Evolutionary conservation across 2,888 invertebrate species (phyloP).

Genomic region (Aleiodes leptofemur): DNA sequence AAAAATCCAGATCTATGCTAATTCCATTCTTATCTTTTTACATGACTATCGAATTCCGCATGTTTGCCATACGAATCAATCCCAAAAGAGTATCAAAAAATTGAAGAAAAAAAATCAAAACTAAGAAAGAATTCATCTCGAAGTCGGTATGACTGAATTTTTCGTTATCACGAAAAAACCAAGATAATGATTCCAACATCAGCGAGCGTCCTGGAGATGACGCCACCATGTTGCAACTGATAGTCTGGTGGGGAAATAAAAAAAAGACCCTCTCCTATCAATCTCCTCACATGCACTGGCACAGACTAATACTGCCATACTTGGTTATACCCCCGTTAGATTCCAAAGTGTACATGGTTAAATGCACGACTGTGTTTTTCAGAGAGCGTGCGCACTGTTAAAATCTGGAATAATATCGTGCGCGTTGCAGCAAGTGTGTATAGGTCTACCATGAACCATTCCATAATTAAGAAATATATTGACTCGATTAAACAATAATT

Average conservation of each 20-base stretch:
- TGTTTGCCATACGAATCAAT: too few species aligned
- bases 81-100: background rate
- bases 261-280: constrained; percentile 7
- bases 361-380: too few species aligned
- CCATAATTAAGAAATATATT: constrained; percentile 34
- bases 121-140: background rate
- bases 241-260: background rate
- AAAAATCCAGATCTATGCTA: too few species aligned
- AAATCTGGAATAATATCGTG: constrained; percentile 50
- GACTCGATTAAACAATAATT: constrained; percentile 6
- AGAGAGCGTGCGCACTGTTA: constrained; percentile 61
- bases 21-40: too few species aligned
- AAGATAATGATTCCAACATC: background rate
- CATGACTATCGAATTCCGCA: too few species aligned
- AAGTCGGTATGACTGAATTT: constrained; percentile 1
- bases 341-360: too few species aligned
- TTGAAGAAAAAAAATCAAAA: background rate
- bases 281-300: constrained; percentile 40
- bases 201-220: constrained; percentile 44
- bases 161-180: background rate
- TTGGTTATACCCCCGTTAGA: constrained; percentile 47
- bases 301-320: constrained; percentile 46
- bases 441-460: constrained; percentile 43
- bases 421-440: constrained; percentile 54
- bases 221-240: constrained; percentile 40